Percentiles rank a stretch among this genome's conserved stretches.
phyloP scores from a whole-genome alignment of 2,888 invertebrate genomes.

The Scrobipalpa costella region DNA sequence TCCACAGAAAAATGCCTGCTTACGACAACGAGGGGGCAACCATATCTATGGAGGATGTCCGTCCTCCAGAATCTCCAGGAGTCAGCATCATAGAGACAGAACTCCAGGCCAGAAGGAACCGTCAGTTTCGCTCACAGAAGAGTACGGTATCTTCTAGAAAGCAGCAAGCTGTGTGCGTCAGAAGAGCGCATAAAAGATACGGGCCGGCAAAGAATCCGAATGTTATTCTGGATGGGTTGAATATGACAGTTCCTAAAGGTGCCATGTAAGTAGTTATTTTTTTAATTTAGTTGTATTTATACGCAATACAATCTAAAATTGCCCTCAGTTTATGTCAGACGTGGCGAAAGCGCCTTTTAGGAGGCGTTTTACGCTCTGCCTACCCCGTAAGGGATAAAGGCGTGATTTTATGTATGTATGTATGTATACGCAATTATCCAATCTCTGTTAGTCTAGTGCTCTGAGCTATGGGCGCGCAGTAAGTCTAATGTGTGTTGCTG shows the following conservation, averaged over 20 bases:
- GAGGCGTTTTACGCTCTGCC: too few relatives aligned
- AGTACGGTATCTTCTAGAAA: constrained; percentile 86
- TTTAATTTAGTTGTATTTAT: background rate
- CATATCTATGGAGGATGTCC: constrained; percentile 73
- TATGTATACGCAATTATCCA: too few relatives aligned
- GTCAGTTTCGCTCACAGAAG: constrained; percentile 81
- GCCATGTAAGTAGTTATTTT: constrained; percentile 86
- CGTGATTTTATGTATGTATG: too few relatives aligned
- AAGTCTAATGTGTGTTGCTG: too few relatives aligned
- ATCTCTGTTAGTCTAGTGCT: too few relatives aligned
- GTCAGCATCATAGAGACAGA: constrained; percentile 63
- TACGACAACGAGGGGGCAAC: constrained; percentile 76
- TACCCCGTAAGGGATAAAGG: too few relatives aligned
- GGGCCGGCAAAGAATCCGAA: constrained; percentile 89
- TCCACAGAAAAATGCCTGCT: constrained; percentile 67
- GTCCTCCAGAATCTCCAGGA: constrained; percentile 51
- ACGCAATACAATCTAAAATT: too few relatives aligned
- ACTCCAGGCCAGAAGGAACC: constrained; percentile 54
- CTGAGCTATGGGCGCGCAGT: too few relatives aligned
- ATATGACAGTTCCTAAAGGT: constrained; percentile 96
- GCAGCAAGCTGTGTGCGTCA: constrained; percentile 91
- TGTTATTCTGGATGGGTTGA: constrained; percentile 91
- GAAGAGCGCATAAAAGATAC: constrained; percentile 91
- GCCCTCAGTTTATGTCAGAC: too few relatives aligned
- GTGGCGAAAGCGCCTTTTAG: too few relatives aligned